phyloP scores from a whole-genome alignment of 2,797 vertebrate genomes.

The Gallinago stenura region DNA sequence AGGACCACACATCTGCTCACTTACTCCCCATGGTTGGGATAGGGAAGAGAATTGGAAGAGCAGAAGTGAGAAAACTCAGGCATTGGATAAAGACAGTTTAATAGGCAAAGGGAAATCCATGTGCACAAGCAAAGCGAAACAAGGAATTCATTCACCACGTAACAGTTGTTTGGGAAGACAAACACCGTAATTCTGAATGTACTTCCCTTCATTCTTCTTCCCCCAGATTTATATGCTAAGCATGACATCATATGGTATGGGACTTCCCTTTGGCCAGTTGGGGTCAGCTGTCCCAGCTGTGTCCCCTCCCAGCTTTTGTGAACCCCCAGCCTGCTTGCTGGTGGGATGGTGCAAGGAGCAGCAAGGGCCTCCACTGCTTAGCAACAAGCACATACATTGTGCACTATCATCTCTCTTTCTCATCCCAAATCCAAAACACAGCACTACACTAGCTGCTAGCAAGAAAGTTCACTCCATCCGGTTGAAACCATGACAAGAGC shows the following conservation, averaged over 20 bases:
- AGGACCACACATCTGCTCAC: background rate
- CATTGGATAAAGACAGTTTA: background rate
- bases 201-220: background rate
- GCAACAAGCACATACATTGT: background rate
- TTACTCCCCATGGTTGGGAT: background rate
- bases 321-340: background rate
- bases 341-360: background rate
- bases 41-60: background rate
- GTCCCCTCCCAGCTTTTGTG: background rate
- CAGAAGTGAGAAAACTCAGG: background rate
- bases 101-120: background rate
- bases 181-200: background rate
- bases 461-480: background rate
- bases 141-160: background rate
- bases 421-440: background rate
- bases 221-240: background rate
- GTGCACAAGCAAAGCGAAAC: background rate
- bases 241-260: background rate
- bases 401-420: background rate
- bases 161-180: background rate
- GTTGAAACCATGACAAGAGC: background rate
- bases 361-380: background rate
- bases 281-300: background rate
- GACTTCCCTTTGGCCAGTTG: background rate
- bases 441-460: background rate